Conservation (phyloP, 2,113 vertebrate species). For the Glaucomys volans region DNA sequence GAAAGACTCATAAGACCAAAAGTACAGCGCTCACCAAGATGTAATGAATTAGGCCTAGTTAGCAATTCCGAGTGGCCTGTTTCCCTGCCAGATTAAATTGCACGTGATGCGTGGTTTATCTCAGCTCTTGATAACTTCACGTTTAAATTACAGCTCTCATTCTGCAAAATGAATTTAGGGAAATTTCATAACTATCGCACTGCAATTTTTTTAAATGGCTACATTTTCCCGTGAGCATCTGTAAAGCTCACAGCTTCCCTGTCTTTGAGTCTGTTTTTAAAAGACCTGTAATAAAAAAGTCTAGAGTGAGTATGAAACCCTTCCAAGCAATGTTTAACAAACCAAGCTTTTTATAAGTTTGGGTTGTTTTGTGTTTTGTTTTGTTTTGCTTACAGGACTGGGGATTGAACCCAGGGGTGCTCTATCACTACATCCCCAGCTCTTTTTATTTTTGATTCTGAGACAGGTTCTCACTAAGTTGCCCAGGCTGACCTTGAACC, state of each 20-base stretch:
- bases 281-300: conserved; percentile 62
- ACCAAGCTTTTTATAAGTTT: conserved; percentile 41
- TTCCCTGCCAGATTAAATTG: conserved; percentile 77
- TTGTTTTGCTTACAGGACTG: neutral
- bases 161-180: conserved; percentile 78
- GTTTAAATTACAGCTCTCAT: conserved; percentile 77
- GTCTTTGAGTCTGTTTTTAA: conserved; percentile 75
- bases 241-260: conserved; percentile 64
- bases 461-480: neutral
- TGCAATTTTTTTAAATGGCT: conserved; percentile 70
- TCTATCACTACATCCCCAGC: neutral
- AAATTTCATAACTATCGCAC: conserved; percentile 75
- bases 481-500: neutral
- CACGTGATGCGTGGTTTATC: conserved; percentile 74
- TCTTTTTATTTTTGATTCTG: neutral
- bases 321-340: conserved; percentile 71
- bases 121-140: conserved; percentile 74
- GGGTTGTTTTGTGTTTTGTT: too few relatives aligned
- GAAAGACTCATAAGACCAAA: conserved; percentile 61
- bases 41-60: conserved; percentile 78
- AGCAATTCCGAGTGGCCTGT: conserved; percentile 76
- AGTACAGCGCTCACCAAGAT: conserved; percentile 58
- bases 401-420: neutral
- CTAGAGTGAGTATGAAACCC: conserved; percentile 61
- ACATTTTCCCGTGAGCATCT: conserved; percentile 79